Evolutionary conservation across 2,113 vertebrate species (phyloP).

Genomic region (Pygoscelis adeliae): DNA sequence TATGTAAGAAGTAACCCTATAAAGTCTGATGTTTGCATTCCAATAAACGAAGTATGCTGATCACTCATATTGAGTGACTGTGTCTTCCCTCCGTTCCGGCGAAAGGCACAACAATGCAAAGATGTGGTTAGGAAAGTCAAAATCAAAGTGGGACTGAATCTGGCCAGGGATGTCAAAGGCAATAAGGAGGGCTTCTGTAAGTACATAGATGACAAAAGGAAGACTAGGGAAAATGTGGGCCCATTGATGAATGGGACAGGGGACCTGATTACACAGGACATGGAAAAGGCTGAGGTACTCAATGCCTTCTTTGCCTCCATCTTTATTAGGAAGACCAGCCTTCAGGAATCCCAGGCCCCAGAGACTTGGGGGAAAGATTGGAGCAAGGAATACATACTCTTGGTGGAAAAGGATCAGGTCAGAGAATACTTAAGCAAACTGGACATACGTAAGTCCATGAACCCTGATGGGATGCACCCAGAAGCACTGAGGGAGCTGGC

Average conservation of each 20-base stretch:
- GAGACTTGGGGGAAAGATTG: neutral
- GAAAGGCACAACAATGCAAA: too few relatives aligned
- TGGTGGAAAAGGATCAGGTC: neutral
- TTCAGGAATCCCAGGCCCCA: neutral
- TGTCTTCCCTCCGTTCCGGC: too few relatives aligned
- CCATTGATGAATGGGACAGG: neutral
- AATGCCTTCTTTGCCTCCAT: neutral
- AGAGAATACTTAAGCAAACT: neutral
- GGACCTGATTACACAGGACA: neutral
- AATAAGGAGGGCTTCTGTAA: neutral
- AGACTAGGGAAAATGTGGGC: neutral
- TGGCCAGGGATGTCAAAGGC: neutral
- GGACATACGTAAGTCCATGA: neutral
- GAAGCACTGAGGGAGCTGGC: neutral
- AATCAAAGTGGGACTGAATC: neutral
- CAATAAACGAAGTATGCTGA: too few relatives aligned
- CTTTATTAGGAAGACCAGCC: neutral
- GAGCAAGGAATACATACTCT: neutral
- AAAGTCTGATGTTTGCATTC: too few relatives aligned
- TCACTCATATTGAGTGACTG: too few relatives aligned
- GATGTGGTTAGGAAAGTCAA: neutral
- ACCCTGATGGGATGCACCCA: neutral
- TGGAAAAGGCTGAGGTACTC: neutral
- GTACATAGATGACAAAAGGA: neutral
- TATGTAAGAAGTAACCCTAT: too few relatives aligned